Evolutionary conservation across 1,140 invertebrate genomes (phyloP).

Genomic region (Orchestia grillus): DNA sequence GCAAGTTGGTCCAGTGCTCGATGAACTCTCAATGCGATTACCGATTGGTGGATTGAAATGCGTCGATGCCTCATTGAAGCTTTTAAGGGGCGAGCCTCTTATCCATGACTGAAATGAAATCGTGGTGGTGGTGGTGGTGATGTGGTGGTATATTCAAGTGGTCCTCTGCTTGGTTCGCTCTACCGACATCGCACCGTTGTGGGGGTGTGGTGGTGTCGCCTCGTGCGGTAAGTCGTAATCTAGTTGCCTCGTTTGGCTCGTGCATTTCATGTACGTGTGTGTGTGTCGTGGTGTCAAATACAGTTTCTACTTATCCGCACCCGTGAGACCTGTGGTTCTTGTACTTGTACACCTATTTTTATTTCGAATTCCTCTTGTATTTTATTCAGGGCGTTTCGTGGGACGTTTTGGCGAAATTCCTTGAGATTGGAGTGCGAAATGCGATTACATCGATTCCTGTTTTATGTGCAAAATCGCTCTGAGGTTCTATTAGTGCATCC

Average conservation of each 20-base stretch:
- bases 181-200: background rate
- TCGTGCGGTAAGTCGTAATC: background rate
- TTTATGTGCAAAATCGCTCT: background rate
- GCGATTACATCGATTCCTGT: background rate
- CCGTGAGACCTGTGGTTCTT: background rate
- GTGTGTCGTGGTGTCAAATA: background rate
- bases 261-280: background rate
- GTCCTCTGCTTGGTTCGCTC: background rate
- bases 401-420: background rate
- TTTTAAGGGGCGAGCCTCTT: background rate
- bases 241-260: background rate
- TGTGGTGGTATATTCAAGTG: background rate
- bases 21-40: background rate
- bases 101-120: background rate
- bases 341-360: background rate
- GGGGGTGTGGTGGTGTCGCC: background rate
- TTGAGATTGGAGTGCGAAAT: background rate
- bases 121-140: background rate
- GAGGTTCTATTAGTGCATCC: background rate
- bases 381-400: background rate
- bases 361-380: background rate
- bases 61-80: background rate
- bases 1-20: background rate
- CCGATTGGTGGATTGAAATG: background rate
- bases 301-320: background rate